phyloP scores from a whole-genome alignment of 2,888 invertebrate species.

The Lagria hirta region DNA sequence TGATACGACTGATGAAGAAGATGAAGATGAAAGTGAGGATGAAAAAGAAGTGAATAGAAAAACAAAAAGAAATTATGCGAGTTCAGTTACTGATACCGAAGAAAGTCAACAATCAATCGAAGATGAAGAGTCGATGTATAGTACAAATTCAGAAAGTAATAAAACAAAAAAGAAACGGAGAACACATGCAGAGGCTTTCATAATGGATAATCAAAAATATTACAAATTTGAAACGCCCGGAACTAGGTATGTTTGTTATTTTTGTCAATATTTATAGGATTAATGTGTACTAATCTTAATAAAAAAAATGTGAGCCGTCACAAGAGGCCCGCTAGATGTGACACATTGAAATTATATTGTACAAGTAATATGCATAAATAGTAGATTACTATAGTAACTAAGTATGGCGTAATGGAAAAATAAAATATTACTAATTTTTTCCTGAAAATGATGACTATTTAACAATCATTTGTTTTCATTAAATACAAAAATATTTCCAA shows the following conservation, averaged over 20 bases:
- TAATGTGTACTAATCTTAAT: no score
- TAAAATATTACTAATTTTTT: no score
- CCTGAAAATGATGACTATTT: no score
- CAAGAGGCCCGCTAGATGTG: no score
- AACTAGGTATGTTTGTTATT: slow-evolving; percentile 49
- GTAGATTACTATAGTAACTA: no score
- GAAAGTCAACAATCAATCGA: slow-evolving; percentile 43
- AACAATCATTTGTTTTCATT: no score
- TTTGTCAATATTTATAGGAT: slow-evolving; percentile 2
- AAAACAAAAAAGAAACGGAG: slow-evolving; percentile 51
- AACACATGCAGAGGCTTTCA: slow-evolving; percentile 61
- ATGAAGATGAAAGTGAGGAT: slow-evolving; percentile 55
- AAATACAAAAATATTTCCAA: no score
- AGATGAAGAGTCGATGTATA: slow-evolving; percentile 47
- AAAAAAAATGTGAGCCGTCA: no score
- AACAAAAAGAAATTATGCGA: slow-evolving; percentile 6
- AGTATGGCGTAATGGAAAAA: no score
- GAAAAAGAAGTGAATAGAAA: slow-evolving; percentile 1
- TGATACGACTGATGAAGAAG: slow-evolving; percentile 53
- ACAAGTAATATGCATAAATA: no score
- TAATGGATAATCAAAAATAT: slow-evolving; percentile 62
- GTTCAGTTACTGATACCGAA: slow-evolving; percentile 45
- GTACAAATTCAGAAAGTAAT: slow-evolving; percentile 42
- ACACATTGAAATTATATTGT: no score
- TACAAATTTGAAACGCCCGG: slow-evolving; percentile 57